Evolutionary conservation across 1,140 invertebrate genomes (phyloP).

Genomic region (Pentalonia nigronervosa): DNA sequence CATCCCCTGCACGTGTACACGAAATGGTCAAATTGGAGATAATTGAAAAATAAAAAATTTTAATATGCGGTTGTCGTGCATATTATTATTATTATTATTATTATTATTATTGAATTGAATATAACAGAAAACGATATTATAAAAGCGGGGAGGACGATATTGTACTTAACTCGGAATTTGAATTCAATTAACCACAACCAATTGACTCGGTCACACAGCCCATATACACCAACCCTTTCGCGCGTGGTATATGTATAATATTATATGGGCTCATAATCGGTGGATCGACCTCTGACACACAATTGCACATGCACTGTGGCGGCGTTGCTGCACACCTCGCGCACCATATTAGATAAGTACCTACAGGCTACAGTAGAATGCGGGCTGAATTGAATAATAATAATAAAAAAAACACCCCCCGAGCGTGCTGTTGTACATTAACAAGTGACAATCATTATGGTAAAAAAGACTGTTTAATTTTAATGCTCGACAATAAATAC

Average conservation of each 20-base stretch:
- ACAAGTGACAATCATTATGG: conserved; percentile 39
- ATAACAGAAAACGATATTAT: neutral
- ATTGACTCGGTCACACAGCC: conserved; percentile 57
- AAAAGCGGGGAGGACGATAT: neutral
- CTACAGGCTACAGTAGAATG: neutral
- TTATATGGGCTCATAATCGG: conserved; percentile 50
- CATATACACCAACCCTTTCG: conserved; percentile 55
- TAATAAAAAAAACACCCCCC: conserved; percentile 21
- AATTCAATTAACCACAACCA: conserved; percentile 56
- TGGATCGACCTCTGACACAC: conserved; percentile 56
- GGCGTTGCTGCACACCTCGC: neutral
- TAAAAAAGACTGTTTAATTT: conserved; percentile 42
- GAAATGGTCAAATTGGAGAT: neutral
- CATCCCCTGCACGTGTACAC: neutral
- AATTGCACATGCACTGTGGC: conserved; percentile 30
- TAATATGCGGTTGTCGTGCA: neutral
- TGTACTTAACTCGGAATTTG: conserved; percentile 56
- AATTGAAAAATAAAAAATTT: conserved; percentile 4
- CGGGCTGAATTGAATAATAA: conserved; percentile 51
- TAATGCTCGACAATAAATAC: conserved; percentile 50
- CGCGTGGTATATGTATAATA: neutral
- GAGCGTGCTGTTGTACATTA: neutral
- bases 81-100: conserved; percentile 15
- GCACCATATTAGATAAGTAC: neutral
- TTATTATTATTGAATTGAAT: neutral